Evolutionary conservation across 1,140 invertebrate species (phyloP), one percentile per base, ranked within the genome.

Genomic region (Phymastichus coffea): DNA sequence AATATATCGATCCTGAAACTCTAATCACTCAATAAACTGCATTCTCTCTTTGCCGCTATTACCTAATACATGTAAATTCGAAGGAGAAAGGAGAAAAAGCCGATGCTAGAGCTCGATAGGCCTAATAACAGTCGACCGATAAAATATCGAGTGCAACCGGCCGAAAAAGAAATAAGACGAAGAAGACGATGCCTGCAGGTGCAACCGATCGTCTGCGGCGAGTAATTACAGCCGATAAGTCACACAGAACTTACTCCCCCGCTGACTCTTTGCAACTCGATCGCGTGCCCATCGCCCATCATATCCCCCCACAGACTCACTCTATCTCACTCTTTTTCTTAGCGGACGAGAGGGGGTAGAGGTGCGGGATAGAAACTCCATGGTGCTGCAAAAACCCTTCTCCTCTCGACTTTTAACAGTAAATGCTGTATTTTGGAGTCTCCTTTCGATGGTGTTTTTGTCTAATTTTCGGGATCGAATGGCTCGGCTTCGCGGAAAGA

Each of bases 181-280:
- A n/a, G n/a, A n/a, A n/a, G n/a, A n/a, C 37, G n/a, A 40, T 4
- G 37, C 10, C 10, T 4, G 37, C 10, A 15, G 43, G 51, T 23
- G n/a, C 41, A 25, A 47, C 43, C 43, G 35, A 54, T 53, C 43
- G 43, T 30, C 35, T 48, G 26, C 20, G 19, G n/a, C 57, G 51
- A 60, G 41, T 60, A 60, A 60, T 60, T 60, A 47, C 43, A 35
- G 43, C n/a, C 57, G 51, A 60, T 60, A 60, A 60, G 49, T 60
- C 57, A 60, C n/a, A n/a, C 49, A 17, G 37, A 3, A 37, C 14
- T 19, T 14, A 37, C 20, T n/a, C 53, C 38, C 10, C 9, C 40
- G 12, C 30, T 4, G 19, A 33, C 40, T 55, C n/a, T 19, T 33
- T 33, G n/a, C 25, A 44, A 23, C 10, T 33, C 30, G 57, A 52